Base-by-base conservation (phyloP, 2,113 vertebrate genomes). In the Centropus unirufus region DNA sequence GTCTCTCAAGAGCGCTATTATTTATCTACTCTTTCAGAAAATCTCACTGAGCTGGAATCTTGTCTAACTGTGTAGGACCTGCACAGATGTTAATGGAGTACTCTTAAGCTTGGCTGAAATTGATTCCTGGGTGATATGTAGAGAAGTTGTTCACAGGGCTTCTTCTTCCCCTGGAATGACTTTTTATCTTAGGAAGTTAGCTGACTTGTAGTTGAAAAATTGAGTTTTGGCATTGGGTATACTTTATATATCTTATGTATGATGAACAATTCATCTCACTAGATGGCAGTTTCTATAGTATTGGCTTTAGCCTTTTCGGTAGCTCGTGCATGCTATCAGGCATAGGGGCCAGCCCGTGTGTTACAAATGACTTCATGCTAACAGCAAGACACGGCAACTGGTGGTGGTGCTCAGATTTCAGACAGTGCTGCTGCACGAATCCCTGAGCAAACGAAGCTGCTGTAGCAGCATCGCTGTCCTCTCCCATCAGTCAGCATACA, bases 11-110 rank as follows among this genome's bases (percentile, higher is more conserved):
- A 90, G 72, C 47, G 39, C 44, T 62, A 27, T 86, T 72, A 57
- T 57, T 96, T 83, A 73, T 86, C 36, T 66, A 6, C 49, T 77
- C 44, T 46, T 92, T 90, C 61, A 83, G 90, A 94, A 93, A 73
- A 87, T 62, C 44, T 92, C 62, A 83, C 21, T 85, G 79, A 94
- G 83, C 79, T 93, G 51, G 83, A 63, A 69, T 76, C 46, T 90
- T 69, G 17, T 73, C 61, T 62, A 74, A 70, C 79, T 89, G 73
- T 68, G 70, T 83, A 77, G 55, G 68, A 83, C 52, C 47, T 83
- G 59, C 68, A 70, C 52, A 86, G 83, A 74, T 70, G 22, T 74
- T 77, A 77, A 59, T 42, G 46, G 59, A 88, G 16, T 66, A 34
- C 58, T 85, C 59, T 79, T 70, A 29, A 14, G 23, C 67, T 90